These are phyloP conservation scores for Lysandra bellargus DNA, from an alignment of 2,888 invertebrate species.

Conservation along the genomic window DNA sequence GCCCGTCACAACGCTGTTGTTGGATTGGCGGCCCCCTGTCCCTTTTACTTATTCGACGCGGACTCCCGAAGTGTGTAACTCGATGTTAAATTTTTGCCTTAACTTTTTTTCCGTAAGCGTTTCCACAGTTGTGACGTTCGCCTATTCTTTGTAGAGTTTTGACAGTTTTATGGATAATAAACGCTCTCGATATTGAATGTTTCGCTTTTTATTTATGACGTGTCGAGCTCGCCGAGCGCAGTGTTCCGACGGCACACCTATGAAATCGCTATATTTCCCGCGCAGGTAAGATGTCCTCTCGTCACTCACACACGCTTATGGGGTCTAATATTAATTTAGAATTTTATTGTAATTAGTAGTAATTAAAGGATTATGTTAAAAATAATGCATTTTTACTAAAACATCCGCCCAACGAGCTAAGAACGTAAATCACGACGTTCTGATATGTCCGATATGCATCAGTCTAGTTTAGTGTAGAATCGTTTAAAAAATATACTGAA, in stretches of 20 bases:
- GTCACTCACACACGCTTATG: slow-evolving; percentile 29
- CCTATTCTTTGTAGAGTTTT: slow-evolving; percentile 79
- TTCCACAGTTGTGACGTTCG: slow-evolving; percentile 79
- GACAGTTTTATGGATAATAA: slow-evolving; percentile 77
- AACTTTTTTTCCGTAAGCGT: slow-evolving; percentile 73
- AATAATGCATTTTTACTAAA: slow-evolving; percentile 30
- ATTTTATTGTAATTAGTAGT: slow-evolving; percentile 31
- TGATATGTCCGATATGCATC: not conserved
- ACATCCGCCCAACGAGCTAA: not conserved
- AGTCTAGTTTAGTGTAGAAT: slow-evolving; percentile 28
- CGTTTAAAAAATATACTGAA: slow-evolving; percentile 45
- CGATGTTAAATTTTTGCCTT: slow-evolving; percentile 68
- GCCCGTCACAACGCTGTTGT: slow-evolving; percentile 77
- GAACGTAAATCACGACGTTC: slow-evolving; percentile 9
- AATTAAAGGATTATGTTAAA: slow-evolving; percentile 28
- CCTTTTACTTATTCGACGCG: slow-evolving; percentile 32
- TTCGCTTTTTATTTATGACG: slow-evolving; percentile 59
- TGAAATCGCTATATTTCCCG: slow-evolving; percentile 30
- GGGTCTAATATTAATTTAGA: slow-evolving; percentile 30
- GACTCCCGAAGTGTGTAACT: slow-evolving; percentile 47
- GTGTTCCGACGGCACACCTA: slow-evolving; percentile 25
- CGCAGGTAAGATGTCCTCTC: slow-evolving; percentile 29
- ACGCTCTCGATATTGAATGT: slow-evolving; percentile 68
- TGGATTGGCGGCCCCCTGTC: slow-evolving; percentile 81
- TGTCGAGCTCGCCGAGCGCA: slow-evolving; percentile 36